phyloP scores from a whole-genome alignment of 2,797 vertebrate species.

The Myotis myotis region DNA sequence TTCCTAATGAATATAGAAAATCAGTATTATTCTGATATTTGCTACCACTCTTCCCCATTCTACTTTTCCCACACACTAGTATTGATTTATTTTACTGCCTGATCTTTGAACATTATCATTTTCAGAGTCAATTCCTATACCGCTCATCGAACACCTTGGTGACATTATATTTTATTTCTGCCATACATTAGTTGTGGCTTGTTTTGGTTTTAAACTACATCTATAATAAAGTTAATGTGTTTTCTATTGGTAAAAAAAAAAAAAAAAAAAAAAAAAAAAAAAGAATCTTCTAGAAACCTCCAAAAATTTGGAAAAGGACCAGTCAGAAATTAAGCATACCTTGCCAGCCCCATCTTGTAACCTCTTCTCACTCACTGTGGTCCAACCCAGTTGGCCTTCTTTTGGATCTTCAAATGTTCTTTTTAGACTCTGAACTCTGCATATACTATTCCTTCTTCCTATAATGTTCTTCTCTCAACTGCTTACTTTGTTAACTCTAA shows the following conservation, averaged over 20 bases:
- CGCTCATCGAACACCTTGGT: neutral
- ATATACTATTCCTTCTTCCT: neutral
- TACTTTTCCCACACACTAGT: neutral
- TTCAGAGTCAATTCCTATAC: conserved; percentile 20
- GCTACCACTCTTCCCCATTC: neutral
- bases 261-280: no score
- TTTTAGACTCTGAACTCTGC: neutral
- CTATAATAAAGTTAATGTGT: conserved; percentile 70
- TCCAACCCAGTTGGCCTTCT: neutral
- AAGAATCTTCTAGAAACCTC: no score
- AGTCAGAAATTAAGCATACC: neutral
- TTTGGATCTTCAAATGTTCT: neutral
- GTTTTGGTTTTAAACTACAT: conserved; percentile 62
- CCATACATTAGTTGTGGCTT: conserved; percentile 42
- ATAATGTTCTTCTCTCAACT: neutral
- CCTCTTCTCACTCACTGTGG: neutral
- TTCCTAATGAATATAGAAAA: conserved; percentile 30
- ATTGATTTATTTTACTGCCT: conserved; percentile 39
- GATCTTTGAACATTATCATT: neutral
- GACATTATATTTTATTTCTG: conserved; percentile 56
- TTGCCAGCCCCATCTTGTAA: neutral
- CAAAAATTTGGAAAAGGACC: no score
- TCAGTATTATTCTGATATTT: neutral
- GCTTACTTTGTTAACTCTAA: neutral
- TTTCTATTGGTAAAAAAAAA: conserved; percentile 75